Percentiles rank a stretch among this genome's conserved stretches.
phyloP scores from a whole-genome alignment of 2,797 vertebrate species.

The Rhodeus uyekii region DNA sequence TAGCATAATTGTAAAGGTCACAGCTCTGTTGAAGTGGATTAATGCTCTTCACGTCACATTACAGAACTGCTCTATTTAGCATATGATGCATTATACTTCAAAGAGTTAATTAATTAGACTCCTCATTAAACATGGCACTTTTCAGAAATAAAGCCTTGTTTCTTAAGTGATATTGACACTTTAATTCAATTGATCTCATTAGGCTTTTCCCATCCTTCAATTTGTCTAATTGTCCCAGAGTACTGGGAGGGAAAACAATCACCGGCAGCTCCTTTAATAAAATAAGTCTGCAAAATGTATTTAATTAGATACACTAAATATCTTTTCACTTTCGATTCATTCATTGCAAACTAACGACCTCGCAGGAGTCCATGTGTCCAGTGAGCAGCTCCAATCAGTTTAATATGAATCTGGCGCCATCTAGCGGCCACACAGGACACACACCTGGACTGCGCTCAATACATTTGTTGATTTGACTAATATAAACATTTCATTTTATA shows the following conservation, averaged over 20 bases:
- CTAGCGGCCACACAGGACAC: conserved; percentile 53
- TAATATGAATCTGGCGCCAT: conserved; percentile 54
- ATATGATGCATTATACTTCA: conserved; percentile 32
- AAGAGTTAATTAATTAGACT: conserved; percentile 41
- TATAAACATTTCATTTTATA: neutral
- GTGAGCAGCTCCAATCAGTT: neutral
- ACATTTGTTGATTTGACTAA: neutral
- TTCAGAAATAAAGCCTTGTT: neutral
- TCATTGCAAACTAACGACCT: neutral
- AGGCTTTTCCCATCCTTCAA: neutral
- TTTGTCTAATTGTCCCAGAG: conserved; percentile 17
- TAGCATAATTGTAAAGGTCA: conserved; percentile 55
- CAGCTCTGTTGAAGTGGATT: conserved; percentile 14
- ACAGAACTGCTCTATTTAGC: neutral
- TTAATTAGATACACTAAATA: neutral
- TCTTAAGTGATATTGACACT: conserved; percentile 34
- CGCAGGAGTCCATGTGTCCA: neutral
- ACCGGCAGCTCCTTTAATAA: neutral
- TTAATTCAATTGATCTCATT: conserved; percentile 23
- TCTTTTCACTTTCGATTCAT: neutral
- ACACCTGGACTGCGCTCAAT: no score
- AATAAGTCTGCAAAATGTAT: neutral
- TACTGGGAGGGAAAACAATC: neutral
- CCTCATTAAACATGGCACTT: conserved; percentile 30
- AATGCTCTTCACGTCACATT: conserved; percentile 8